Base-by-base conservation (phyloP, 2,888 invertebrate species). In the Papilio elwesi region DNA sequence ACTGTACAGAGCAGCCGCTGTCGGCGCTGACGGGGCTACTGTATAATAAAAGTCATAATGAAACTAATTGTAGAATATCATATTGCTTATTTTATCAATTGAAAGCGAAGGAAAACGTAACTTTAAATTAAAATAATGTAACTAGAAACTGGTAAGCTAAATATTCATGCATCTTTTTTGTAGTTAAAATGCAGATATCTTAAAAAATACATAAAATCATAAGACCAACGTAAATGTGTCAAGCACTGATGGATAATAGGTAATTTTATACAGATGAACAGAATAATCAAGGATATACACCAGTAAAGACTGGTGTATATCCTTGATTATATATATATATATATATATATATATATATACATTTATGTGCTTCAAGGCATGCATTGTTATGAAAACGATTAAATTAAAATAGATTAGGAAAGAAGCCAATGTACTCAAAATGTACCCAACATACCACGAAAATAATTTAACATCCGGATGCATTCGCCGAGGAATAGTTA, bases 401-500 rank as follows among this genome's bases (percentile, higher is more conserved):
- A 38, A 13, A 10, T 12, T 11, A 36, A 6, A 70, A 43, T 16
- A 52, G 11, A 49, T 63, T 12, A 64, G 43, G 38, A 73, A n/a
- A 79, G 74, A 76, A 66, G 57, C 57, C 76, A 43, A 43, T 76
- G 80, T 73, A 78, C 81, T 85, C 88, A 91, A 91, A 92, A 92
- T 92, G 91, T 92, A 93, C 93, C 93, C 93, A 93, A 93, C 92
- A 84, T 91, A 91, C 91, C 91, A 84, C 81, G 79, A 77, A 78
- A 79, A 75, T 77, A 75, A 79, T 78, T 80, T 80, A 80, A 82
- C 79, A 82, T 85, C 85, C 84, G 81, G 73, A 76, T 78, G 75
- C 62, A 74, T 73, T 49, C 67, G 65, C 49, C 38, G 43, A 62
- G 65, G 62, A 74, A 57, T 36, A 57, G 68, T 62, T 52, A 48